Conservation (phyloP, 2,888 invertebrate species). For the Pomacea canaliculata region DNA sequence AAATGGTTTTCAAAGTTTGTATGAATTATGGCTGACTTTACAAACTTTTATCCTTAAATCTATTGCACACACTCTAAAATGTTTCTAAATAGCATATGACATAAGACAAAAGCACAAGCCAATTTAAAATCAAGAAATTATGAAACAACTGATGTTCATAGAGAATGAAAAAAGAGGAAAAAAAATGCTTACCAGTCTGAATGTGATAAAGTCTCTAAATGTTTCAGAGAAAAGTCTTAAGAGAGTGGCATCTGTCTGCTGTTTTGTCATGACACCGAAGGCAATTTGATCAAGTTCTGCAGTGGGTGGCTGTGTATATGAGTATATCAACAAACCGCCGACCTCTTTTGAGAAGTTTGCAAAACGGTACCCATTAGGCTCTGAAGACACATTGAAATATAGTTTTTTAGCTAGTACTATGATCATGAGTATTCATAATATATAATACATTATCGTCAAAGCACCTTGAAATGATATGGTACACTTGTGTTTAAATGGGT, state of each 20-base stretch:
- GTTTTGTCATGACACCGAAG: constrained; percentile 67
- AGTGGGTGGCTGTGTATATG: constrained; percentile 30
- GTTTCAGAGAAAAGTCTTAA: constrained; percentile 53
- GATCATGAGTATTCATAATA: too few species aligned
- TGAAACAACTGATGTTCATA: too few species aligned
- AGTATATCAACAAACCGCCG: constrained; percentile 56
- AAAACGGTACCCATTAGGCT: constrained; percentile 29
- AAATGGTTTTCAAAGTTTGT: too few species aligned
- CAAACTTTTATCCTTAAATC: too few species aligned
- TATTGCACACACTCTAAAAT: background rate
- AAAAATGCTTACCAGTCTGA: constrained; percentile 55
- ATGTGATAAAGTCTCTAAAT: constrained; percentile 60
- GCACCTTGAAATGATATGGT: too few species aligned
- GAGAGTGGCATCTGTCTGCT: constrained; percentile 59
- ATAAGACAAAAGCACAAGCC: background rate
- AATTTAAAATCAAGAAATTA: background rate
- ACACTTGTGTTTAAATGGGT: too few species aligned
- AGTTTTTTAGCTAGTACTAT: too few species aligned
- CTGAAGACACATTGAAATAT: constrained; percentile 10
- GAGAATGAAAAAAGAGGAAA: too few species aligned
- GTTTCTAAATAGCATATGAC: background rate
- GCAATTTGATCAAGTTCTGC: constrained; percentile 53
- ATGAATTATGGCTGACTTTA: too few species aligned
- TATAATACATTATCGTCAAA: too few species aligned
- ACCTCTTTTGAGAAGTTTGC: constrained; percentile 27